Evolutionary conservation across 2,797 vertebrate genomes (phyloP), one percentile per base, ranked within the genome.

Genomic region (Sebastes baramenuke): DNA sequence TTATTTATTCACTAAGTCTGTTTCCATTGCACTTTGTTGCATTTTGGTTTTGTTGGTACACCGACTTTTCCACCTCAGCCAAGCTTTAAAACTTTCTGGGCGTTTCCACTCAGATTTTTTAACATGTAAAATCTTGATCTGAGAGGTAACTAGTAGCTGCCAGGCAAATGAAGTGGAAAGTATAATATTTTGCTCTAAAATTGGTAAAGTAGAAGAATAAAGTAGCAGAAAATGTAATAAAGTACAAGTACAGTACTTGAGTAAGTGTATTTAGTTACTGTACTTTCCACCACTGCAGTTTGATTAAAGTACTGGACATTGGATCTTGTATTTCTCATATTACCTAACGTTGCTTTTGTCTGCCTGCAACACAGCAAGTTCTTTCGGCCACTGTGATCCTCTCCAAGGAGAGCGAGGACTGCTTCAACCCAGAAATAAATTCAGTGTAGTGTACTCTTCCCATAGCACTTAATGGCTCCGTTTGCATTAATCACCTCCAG

Each of bases 401-500:
- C 86, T 92, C 94, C 88, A 73, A 79, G 91, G 93, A 92, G 85
- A 91, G 65, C 82, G 30, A 75, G 83, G 85, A 87, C 87, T 83
- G 88, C 80, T 85, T 87, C 82, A 76, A 81, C 52, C 68, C 73
- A 70, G 82, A 80, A 83, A 93, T 94, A 93, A 93, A 95, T 95
- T 89, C 74, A 73, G 34, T 67, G 64, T 62, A 75, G 84, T 91
- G 82, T 93, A 85, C 66, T 83, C 81, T 88, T 88, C 80, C 85
- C 81, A 78, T 88, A 80, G 86, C 11, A 74, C 69, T 90, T 87
- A 77, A 90, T 77, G 83, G 59, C 84, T 84, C 25, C 11, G 78
- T 84, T 81, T 89, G 77, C 87, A 92, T 96, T 82, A 93, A 95
- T 96, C 94, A 93, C 91, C 75, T 90, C 79, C 84, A 75, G 76